Evolutionary conservation across 2,113 vertebrate species (phyloP).

Genomic region (Platycercus adscitus): DNA sequence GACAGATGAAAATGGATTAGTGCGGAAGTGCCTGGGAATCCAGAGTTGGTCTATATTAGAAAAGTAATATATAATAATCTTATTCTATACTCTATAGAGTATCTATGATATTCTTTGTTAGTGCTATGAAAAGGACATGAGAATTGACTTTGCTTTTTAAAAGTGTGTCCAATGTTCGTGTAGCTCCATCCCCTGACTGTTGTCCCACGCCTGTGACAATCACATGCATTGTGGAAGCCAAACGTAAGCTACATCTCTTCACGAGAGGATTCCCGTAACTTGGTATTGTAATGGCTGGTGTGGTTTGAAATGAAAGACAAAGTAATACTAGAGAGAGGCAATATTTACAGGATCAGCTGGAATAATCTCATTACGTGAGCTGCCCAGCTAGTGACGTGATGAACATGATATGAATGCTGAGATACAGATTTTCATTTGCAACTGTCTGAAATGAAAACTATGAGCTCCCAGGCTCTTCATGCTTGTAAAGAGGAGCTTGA

Average conservation of each 20-base stretch:
- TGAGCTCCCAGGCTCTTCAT: not conserved
- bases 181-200: not conserved
- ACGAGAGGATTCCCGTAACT: not conserved
- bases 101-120: not conserved
- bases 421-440: slow-evolving; percentile 30
- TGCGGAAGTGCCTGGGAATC: not conserved
- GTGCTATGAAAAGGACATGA: not conserved
- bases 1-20: not conserved
- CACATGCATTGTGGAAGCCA: not conserved
- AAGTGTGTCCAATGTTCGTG: not conserved
- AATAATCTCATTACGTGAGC: slow-evolving; percentile 18
- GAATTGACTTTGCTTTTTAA: not conserved
- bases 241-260: not conserved
- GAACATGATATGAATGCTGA: not conserved
- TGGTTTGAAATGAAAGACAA: not conserved
- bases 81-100: not conserved
- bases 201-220: not conserved
- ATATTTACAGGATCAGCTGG: slow-evolving; percentile 25
- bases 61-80: not conserved
- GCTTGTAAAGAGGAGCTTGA: slow-evolving; percentile 12
- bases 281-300: not conserved
- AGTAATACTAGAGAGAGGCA: not conserved
- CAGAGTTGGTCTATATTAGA: not conserved
- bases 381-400: slow-evolving; percentile 6
- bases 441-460: not conserved